Evolutionary conservation across 2,888 invertebrate genomes (phyloP).

Genomic region (Ceratothoa steindachneri): DNA sequence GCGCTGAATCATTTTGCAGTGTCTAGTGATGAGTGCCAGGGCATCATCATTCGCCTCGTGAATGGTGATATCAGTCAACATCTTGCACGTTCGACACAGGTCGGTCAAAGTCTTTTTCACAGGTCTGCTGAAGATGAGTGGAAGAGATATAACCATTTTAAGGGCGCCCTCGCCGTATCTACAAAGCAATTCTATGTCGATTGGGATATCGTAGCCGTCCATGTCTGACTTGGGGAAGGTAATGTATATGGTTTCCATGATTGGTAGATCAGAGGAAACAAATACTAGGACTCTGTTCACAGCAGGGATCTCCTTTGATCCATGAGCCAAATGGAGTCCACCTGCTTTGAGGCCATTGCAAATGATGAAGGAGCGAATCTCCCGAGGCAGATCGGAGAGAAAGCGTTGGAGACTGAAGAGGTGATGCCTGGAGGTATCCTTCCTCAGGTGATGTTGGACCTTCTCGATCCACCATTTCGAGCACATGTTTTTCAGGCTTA

Average conservation of each 20-base stretch:
- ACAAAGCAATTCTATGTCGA: slow-evolving; percentile 36
- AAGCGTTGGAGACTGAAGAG: slow-evolving; percentile 36
- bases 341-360: slow-evolving; percentile 43
- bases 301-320: slow-evolving; percentile 35
- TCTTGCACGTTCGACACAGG: slow-evolving; percentile 42
- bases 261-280: slow-evolving; percentile 33
- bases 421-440: slow-evolving; percentile 34
- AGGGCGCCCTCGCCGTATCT: slow-evolving; percentile 34
- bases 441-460: slow-evolving; percentile 31
- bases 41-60: slow-evolving; percentile 40
- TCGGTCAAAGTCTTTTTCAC: slow-evolving; percentile 36
- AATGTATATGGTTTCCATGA: slow-evolving; percentile 39
- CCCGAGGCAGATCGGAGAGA: slow-evolving; percentile 36
- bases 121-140: slow-evolving; percentile 27
- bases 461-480: slow-evolving; percentile 42
- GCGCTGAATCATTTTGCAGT: slow-evolving; percentile 25
- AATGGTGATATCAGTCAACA: slow-evolving; percentile 26
- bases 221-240: slow-evolving; percentile 26
- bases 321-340: slow-evolving; percentile 39
- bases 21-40: slow-evolving; percentile 31
- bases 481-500: slow-evolving; percentile 38
- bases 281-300: slow-evolving; percentile 39
- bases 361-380: slow-evolving; percentile 35
- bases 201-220: slow-evolving; percentile 25
- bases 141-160: slow-evolving; percentile 34